Conservation (phyloP, 2,113 vertebrate genomes). For the Typhlomys cinereus region DNA sequence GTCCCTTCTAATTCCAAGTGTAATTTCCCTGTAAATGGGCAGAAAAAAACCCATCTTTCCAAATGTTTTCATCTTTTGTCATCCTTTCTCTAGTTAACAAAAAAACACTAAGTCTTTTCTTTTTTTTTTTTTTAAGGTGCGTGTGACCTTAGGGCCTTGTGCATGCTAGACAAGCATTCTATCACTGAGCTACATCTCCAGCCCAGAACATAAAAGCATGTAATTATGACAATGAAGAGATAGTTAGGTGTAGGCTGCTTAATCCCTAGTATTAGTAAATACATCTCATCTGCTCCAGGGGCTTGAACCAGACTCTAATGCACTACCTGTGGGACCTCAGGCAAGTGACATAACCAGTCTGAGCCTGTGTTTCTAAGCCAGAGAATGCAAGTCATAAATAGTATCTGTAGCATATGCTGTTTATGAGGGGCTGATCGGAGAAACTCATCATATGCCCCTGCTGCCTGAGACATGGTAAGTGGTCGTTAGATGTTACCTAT, state of each 20-base stretch:
- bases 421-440: not conserved
- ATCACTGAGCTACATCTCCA: not conserved
- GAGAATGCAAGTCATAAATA: not conserved
- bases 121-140: not conserved
- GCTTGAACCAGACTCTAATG: not conserved
- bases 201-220: not conserved
- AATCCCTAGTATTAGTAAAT: not conserved
- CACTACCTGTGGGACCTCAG: not conserved
- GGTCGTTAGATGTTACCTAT: not conserved
- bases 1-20: constrained; percentile 10
- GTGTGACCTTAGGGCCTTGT: not conserved
- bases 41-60: not conserved
- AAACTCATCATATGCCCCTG: not conserved
- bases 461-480: not conserved
- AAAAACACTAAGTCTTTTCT: not conserved
- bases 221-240: not conserved
- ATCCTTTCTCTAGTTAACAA: not conserved
- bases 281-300: not conserved
- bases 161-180: not conserved
- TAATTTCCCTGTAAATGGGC: not conserved
- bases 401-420: not conserved
- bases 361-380: not conserved
- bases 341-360: not conserved
- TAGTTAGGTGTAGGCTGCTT: not conserved
- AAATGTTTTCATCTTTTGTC: not conserved